Conservation (phyloP, 2,888 invertebrate species). For the Mimumesa dahlbomi region DNA sequence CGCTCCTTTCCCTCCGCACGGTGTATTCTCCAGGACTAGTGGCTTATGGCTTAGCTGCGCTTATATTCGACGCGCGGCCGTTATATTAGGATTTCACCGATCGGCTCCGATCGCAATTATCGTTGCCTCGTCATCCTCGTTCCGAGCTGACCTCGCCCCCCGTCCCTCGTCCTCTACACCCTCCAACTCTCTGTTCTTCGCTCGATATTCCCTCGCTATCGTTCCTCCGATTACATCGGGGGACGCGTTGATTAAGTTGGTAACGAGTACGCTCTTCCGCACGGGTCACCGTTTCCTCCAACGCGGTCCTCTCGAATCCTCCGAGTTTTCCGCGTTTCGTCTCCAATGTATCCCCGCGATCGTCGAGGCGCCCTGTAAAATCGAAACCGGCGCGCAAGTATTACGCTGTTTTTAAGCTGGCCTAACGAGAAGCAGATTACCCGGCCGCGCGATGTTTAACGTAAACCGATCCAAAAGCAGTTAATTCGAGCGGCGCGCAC, state of each 20-base stretch:
- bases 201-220: constrained; percentile 15
- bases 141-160: constrained; percentile 20
- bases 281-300: neutral
- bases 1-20: constrained; percentile 1
- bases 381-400: too few species aligned
- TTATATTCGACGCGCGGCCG: constrained; percentile 66
- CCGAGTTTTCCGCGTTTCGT: too few species aligned
- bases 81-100: constrained; percentile 74
- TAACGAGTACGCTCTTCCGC: constrained; percentile 35
- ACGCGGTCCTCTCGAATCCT: neutral
- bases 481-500: constrained; percentile 64
- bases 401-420: neutral
- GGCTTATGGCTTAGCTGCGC: constrained; percentile 62
- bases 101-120: constrained; percentile 66
- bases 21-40: constrained; percentile 15
- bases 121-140: constrained; percentile 55
- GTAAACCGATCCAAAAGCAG: constrained; percentile 68
- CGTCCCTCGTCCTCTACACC: constrained; percentile 27
- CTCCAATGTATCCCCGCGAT: neutral
- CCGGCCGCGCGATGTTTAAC: constrained; percentile 58
- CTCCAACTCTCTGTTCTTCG: constrained; percentile 15
- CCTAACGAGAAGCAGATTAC: constrained; percentile 38
- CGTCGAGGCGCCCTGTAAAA: neutral
- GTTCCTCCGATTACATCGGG: constrained; percentile 48
- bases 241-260: constrained; percentile 37